Conservation (phyloP, 2,113 vertebrate species). For the Paradoxurus hermaphroditus region DNA sequence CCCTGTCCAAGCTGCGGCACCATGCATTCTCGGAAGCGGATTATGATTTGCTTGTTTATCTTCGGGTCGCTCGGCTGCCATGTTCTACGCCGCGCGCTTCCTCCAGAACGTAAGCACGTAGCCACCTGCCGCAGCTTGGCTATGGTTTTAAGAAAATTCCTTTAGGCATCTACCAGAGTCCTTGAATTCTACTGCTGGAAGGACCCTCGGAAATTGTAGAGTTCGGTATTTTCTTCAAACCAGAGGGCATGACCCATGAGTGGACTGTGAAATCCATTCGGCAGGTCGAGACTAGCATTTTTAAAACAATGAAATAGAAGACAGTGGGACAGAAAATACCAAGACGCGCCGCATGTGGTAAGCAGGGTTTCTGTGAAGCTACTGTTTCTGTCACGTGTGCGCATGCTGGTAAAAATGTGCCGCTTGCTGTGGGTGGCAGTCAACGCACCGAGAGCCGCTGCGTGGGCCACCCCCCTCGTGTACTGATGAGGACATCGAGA, state of each 20-base stretch:
- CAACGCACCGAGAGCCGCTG: neutral
- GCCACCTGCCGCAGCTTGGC: constrained; percentile 44
- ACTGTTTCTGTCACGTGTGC: constrained; percentile 17
- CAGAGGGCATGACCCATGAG: constrained; percentile 30
- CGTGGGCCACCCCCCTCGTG: neutral
- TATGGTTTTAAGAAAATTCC: constrained; percentile 56
- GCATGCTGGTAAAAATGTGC: neutral
- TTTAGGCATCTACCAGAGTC: constrained; percentile 22
- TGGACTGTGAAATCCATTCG: constrained; percentile 47
- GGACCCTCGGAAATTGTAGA: constrained; percentile 16
- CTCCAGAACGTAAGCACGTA: neutral
- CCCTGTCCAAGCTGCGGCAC: neutral
- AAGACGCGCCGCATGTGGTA: neutral
- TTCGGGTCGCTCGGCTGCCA: constrained; percentile 14
- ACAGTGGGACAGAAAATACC: constrained; percentile 15
- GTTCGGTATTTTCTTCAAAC: constrained; percentile 41
- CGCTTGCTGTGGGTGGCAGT: neutral
- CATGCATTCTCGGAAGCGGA: neutral
- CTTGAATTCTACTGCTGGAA: constrained; percentile 42
- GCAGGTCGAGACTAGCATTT: constrained; percentile 54
- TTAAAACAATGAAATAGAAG: constrained; percentile 40
- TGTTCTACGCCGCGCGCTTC: constrained; percentile 37
- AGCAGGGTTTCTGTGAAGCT: neutral
- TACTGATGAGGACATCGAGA: neutral
- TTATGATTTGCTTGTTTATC: constrained; percentile 27